Conservation (phyloP, 2,888 invertebrate species). For the Helobdella robusta region DNA sequence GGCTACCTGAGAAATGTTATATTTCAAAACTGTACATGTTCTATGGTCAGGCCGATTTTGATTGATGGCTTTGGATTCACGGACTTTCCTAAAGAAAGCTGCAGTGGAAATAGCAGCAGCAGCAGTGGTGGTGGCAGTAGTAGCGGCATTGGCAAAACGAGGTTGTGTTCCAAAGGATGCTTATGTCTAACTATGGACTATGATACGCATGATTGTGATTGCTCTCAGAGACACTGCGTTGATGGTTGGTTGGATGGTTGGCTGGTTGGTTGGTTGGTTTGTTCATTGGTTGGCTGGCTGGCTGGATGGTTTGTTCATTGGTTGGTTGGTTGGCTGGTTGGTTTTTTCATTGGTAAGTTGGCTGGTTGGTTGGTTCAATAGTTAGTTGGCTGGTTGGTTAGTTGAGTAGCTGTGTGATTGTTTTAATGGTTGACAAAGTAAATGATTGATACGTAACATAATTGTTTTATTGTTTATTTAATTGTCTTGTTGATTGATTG, state of each 20-base stretch:
- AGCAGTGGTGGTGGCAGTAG: conserved; percentile 38
- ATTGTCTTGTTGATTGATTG: too few species aligned
- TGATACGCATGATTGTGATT: conserved; percentile 42
- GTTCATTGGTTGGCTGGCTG: background rate
- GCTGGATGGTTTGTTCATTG: too few species aligned
- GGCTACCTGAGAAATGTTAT: conserved; percentile 45
- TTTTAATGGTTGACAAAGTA: too few species aligned
- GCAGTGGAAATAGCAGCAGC: conserved; percentile 39
- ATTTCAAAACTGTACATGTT: conserved; percentile 45
- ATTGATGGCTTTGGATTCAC: conserved; percentile 36
- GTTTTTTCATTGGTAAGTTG: too few species aligned
- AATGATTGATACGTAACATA: too few species aligned
- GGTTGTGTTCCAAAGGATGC: conserved; percentile 6
- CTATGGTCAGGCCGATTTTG: conserved; percentile 36
- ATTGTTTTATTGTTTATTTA: too few species aligned
- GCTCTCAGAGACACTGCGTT: conserved; percentile 38
- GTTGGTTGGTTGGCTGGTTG: too few species aligned
- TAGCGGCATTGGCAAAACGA: too few species aligned
- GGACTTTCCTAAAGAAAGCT: conserved; percentile 36
- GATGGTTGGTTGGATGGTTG: conserved; percentile 36
- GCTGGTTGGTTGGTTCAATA: too few species aligned
- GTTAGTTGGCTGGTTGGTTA: too few species aligned
- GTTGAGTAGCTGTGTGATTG: too few species aligned
- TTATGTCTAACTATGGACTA: conserved; percentile 11
- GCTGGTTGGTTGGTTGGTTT: background rate